Percentiles rank a stretch among this genome's conserved stretches.
phyloP scores from a whole-genome alignment of 1,140 invertebrate genomes.

The Dolichoris vasculosae region DNA sequence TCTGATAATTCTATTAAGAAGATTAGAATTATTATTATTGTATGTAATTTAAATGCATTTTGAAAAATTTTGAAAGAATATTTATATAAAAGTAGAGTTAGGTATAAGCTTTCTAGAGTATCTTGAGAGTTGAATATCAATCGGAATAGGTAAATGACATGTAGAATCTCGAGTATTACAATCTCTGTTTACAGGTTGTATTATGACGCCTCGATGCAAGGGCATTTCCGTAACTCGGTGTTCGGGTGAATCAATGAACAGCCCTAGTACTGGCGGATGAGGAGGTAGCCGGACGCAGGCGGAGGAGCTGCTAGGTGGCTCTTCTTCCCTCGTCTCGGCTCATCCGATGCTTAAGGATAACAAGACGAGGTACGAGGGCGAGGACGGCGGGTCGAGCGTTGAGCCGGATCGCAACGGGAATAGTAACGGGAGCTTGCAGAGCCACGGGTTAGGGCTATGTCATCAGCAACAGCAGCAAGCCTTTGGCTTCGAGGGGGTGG shows the following conservation, averaged over 20 bases:
- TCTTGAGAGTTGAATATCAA: no score
- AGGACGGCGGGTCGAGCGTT: constrained; percentile 61
- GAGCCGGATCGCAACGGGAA: constrained; percentile 48
- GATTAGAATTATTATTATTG: no score
- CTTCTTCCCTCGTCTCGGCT: constrained; percentile 54
- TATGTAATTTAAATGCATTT: no score
- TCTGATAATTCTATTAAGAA: no score
- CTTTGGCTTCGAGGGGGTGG: constrained; percentile 19
- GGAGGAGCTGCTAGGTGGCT: constrained; percentile 44
- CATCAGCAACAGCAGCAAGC: constrained; percentile 56
- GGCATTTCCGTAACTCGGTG: constrained; percentile 10
- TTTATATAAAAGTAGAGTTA: no score
- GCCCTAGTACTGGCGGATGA: constrained; percentile 43
- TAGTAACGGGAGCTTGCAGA: constrained; percentile 40
- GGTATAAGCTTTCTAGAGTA: no score
- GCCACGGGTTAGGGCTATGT: constrained; percentile 60
- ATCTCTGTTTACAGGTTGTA: constrained; percentile 23
- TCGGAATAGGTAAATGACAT: no score
- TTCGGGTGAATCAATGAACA: constrained; percentile 27
- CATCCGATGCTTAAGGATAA: constrained; percentile 68
- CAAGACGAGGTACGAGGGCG: constrained; percentile 65
- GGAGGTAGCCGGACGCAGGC: constrained; percentile 33
- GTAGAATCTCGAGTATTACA: no score
- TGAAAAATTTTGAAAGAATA: no score
- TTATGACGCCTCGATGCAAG: constrained; percentile 45